Evolutionary conservation across 2,888 invertebrate genomes (phyloP).

Genomic region (Drosophila pseudotalamancana): DNA sequence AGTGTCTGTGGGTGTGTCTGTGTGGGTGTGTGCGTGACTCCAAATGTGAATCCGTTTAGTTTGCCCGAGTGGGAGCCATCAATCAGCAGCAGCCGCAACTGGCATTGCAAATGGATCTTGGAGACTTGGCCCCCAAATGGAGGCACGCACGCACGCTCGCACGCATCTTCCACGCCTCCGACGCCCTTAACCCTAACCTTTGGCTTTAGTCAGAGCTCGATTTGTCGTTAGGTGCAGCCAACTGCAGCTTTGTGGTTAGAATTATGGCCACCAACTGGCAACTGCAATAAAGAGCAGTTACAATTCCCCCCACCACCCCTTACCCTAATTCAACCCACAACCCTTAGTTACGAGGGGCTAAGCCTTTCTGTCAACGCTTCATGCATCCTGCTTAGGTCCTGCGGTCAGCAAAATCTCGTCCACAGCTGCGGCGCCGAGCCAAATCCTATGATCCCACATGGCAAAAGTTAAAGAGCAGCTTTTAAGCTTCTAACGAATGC

Average conservation of each 20-base stretch:
- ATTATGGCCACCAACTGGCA: constrained; percentile 64
- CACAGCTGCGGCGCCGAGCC: not conserved
- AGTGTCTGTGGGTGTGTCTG: not conserved
- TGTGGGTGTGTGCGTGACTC: constrained; percentile 24
- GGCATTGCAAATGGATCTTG: constrained; percentile 22
- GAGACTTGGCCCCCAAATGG: constrained; percentile 4
- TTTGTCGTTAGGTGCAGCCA: constrained; percentile 51
- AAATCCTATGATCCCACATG: not conserved
- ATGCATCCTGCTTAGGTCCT: constrained; percentile 6
- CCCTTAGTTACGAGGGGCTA: not conserved
- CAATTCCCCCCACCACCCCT: not conserved
- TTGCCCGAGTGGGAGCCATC: constrained; percentile 65
- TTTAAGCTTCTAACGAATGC: not conserved
- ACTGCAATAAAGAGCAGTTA: constrained; percentile 2
- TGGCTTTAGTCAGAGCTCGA: constrained; percentile 48
- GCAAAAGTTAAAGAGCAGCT: constrained; percentile 9
- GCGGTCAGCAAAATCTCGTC: constrained; percentile 16
- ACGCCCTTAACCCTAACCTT: not conserved
- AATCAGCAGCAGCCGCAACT: constrained; percentile 53
- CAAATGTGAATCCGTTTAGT: constrained; percentile 59
- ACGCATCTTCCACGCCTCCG: constrained; percentile 7
- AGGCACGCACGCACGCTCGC: constrained; percentile 21
- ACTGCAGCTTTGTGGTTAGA: constrained; percentile 53
- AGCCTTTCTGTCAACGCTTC: constrained; percentile 36
- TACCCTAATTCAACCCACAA: not conserved